phyloP scores from a whole-genome alignment of 2,888 invertebrate species.

The Eucera pruinosa region DNA sequence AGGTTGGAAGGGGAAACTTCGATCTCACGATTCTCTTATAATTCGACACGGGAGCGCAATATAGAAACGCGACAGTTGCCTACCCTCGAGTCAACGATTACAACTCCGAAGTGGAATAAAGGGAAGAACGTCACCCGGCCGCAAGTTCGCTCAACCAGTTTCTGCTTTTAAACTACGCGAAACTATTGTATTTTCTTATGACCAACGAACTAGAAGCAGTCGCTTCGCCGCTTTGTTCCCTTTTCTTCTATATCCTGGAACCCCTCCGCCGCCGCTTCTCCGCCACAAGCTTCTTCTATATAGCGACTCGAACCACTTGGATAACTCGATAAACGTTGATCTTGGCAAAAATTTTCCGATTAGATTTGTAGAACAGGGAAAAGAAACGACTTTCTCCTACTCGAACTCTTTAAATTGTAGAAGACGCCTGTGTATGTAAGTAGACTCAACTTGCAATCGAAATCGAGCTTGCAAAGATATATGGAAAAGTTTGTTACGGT shows the following conservation, averaged over 20 bases:
- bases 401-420: neutral
- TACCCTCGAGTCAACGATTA: constrained; percentile 57
- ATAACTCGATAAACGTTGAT: constrained; percentile 38
- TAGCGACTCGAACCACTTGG: neutral
- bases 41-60: constrained; percentile 49
- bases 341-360: constrained; percentile 14
- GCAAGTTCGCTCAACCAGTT: constrained; percentile 66
- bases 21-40: constrained; percentile 61
- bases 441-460: neutral
- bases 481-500: neutral
- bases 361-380: neutral
- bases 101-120: constrained; percentile 60
- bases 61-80: constrained; percentile 27
- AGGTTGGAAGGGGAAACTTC: constrained; percentile 50
- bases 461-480: neutral
- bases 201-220: constrained; percentile 73
- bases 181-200: constrained; percentile 79
- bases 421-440: neutral
- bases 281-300: neutral
- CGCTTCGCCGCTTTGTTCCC: constrained; percentile 57
- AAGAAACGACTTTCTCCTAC: neutral
- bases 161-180: constrained; percentile 77
- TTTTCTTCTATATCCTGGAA: constrained; percentile 40
- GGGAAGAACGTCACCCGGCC: constrained; percentile 43
- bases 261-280: constrained; percentile 15